Evolutionary conservation across 2,888 invertebrate genomes (phyloP), one percentile per base, ranked within the genome.

Genomic region (Cordylochernes scorpioides): DNA sequence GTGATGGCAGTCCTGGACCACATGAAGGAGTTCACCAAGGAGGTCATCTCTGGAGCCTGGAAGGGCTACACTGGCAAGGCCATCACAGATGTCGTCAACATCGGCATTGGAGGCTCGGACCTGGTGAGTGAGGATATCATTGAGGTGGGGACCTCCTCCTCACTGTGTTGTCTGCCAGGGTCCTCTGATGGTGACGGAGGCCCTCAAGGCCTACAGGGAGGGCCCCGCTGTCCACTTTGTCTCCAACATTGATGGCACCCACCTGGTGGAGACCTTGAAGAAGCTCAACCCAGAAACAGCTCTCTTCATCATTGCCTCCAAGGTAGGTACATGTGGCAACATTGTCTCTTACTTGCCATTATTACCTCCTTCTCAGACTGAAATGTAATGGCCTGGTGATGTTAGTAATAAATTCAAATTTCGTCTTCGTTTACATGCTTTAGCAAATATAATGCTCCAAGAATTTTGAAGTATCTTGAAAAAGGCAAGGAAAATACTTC

Each of bases 21-120:
- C 48, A 97, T 99, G 82, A 75, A 82, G 52, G 68, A 71, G 48
- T 97, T 97, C 31, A 27, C 33, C 21, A 34, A 34, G 3, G 28
- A 51, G 46, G 53, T 63, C 3, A 57, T 61, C 31, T 52, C 49
- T 25, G 64, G 65, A 4, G 43, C 52, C 24, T 68, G 67, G 67
- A 57, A 59, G 35, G 68, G 68, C 5, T 82, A 71, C 54, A 82
- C 86, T 0, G 91, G 88, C 12, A 78, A 88, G 56, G 55, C 70
- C 34, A 94, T 99, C 35, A 84, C 78, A 27, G 91, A 97, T 60
- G 78, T 97, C 21, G 74, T 97, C 35, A 99, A 97, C 55, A 97
- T 99, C 54, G 97, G 97, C 35, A 99, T 99, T 48, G 97, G 97
- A 17, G 97, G 97, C 19, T 97, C 94, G 2, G 97, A 99, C 60